phyloP scores from a whole-genome alignment of 2,797 vertebrate species.

The Peromyscus aztecus region DNA sequence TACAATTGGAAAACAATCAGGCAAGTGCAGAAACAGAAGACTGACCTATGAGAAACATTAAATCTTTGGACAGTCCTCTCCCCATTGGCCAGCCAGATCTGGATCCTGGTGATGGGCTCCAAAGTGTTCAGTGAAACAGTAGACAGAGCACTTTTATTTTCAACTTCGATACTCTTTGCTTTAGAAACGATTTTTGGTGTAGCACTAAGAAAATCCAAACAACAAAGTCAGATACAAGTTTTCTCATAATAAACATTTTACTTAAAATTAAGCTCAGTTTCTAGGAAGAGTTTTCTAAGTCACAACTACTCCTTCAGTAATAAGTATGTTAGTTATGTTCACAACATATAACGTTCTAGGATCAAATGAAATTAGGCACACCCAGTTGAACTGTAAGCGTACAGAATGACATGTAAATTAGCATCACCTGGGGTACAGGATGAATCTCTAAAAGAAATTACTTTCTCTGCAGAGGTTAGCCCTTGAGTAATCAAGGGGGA shows the following conservation, averaged over 20 bases:
- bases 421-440: neutral
- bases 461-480: constrained; percentile 5
- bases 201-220: constrained; percentile 89
- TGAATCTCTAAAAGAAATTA: constrained; percentile 56
- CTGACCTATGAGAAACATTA: constrained; percentile 95
- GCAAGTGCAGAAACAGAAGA: constrained; percentile 49
- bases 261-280: neutral
- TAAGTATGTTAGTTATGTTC: neutral
- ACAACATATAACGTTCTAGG: neutral
- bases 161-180: constrained; percentile 90
- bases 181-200: constrained; percentile 94
- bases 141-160: constrained; percentile 86
- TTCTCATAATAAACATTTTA: constrained; percentile 41
- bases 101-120: constrained; percentile 94
- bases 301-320: neutral
- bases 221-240: constrained; percentile 56
- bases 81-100: constrained; percentile 97
- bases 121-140: constrained; percentile 92
- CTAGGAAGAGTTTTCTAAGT: constrained; percentile 36
- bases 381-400: neutral
- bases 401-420: neutral
- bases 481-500: constrained; percentile 39
- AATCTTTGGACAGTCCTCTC: constrained; percentile 96
- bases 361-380: constrained; percentile 46
- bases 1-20: neutral